A percentile compares a stretch with the other conserved stretches of the same genome.
Evolutionary conservation across 2,113 vertebrate species (phyloP).

Genomic region (Leiothrix lutea): DNA sequence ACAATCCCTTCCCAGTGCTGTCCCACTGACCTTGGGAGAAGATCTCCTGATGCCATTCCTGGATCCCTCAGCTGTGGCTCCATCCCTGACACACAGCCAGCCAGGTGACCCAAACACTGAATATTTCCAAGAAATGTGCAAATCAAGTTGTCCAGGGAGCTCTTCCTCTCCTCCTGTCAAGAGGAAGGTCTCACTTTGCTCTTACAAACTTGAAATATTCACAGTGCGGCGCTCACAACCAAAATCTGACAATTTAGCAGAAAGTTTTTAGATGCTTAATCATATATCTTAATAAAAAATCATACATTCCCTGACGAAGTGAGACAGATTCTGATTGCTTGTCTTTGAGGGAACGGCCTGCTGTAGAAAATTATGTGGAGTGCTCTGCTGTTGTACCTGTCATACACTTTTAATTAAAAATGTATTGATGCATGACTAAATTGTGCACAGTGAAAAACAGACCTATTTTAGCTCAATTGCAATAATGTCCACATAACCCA

Average conservation of each 20-base stretch:
- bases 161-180: slow-evolving; percentile 18
- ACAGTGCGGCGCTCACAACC: neutral
- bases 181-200: neutral
- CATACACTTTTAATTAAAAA: slow-evolving; percentile 80
- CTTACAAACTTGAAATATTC: neutral
- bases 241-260: neutral
- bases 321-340: slow-evolving; percentile 68
- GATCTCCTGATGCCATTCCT: fast-evolving
- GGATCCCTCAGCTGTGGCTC: neutral
- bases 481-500: slow-evolving; percentile 46
- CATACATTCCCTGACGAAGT: neutral
- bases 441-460: slow-evolving; percentile 65
- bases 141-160: neutral
- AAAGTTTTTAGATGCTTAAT: slow-evolving; percentile 53
- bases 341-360: slow-evolving; percentile 50
- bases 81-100: neutral
- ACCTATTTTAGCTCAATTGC: slow-evolving; percentile 56
- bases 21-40: neutral
- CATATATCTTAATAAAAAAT: slow-evolving; percentile 48
- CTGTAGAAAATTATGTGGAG: slow-evolving; percentile 70
- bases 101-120: neutral
- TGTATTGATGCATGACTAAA: slow-evolving; percentile 74
- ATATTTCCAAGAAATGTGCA: neutral
- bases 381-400: slow-evolving; percentile 70
- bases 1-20: neutral